phyloP scores from a whole-genome alignment of 2,888 invertebrate species.

The Lasioglossum calceatum region DNA sequence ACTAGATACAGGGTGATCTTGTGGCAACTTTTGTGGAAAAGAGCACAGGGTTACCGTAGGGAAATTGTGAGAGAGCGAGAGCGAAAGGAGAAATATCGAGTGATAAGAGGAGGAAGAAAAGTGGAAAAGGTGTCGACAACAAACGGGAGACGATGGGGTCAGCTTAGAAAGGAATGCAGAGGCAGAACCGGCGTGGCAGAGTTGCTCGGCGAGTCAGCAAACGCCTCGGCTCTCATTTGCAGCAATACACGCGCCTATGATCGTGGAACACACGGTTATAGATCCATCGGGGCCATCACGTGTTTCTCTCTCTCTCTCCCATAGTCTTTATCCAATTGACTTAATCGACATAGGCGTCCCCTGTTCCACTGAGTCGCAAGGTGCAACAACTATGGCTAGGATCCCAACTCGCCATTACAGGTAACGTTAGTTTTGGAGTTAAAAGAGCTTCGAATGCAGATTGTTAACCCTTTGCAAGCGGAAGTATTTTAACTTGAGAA shows the following conservation, averaged over 20 bases:
- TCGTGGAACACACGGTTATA: conserved; percentile 57
- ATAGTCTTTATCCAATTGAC: conserved; percentile 64
- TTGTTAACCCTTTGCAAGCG: too few species aligned
- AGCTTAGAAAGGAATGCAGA: conserved; percentile 51
- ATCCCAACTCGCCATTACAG: not conserved
- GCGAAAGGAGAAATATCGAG: not conserved
- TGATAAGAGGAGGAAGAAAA: not conserved
- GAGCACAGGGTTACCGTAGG: not conserved
- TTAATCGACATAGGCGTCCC: conserved; percentile 54
- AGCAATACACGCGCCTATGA: conserved; percentile 59
- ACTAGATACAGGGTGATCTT: not conserved
- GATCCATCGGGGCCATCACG: conserved; percentile 57
- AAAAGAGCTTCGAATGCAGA: too few species aligned
- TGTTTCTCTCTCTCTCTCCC: conserved; percentile 3
- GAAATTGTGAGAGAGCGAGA: not conserved
- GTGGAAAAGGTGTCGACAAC: not conserved
- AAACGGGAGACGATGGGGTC: not conserved
- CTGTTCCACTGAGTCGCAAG: conserved; percentile 39
- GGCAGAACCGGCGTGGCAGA: conserved; percentile 16
- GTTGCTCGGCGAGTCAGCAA: conserved; percentile 49
- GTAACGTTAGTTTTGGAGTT: not conserved
- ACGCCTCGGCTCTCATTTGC: conserved; percentile 55
- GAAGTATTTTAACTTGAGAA: too few species aligned
- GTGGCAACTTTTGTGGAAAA: not conserved
- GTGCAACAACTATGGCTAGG: conserved; percentile 43